Evolutionary conservation across 2,888 invertebrate genomes (phyloP).

Genomic region (Cenopis cana): DNA sequence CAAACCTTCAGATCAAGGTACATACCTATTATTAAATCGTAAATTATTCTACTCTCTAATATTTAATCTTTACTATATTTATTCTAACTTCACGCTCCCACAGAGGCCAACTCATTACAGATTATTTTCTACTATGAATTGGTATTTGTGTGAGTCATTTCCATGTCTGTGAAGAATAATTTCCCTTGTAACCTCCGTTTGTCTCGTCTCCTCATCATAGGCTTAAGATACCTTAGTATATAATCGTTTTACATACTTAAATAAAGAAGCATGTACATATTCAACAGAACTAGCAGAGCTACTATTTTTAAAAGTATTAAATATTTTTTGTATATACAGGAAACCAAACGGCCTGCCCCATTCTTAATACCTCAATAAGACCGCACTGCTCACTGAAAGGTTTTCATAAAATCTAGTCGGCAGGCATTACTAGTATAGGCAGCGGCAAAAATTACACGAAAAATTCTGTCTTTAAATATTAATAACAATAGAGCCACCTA

Average conservation of each 20-base stretch:
- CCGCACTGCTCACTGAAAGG: neutral
- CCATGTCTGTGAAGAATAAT: neutral
- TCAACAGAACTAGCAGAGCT: constrained; percentile 57
- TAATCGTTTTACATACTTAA: constrained; percentile 2
- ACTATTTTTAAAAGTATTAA: constrained; percentile 63
- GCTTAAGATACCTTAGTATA: constrained; percentile 4
- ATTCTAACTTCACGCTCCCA: constrained; percentile 16
- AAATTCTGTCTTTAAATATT: neutral
- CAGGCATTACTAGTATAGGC: neutral
- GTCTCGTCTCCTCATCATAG: constrained; percentile 14
- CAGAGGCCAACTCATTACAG: constrained; percentile 10
- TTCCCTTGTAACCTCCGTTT: neutral
- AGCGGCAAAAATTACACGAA: neutral
- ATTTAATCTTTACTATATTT: constrained; percentile 5
- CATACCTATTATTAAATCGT: constrained; percentile 9
- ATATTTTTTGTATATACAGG: constrained; percentile 58
- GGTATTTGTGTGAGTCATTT: constrained; percentile 13
- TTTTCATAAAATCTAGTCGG: neutral
- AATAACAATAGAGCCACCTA: too few relatives aligned
- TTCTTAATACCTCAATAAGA: constrained; percentile 28
- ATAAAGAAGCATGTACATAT: constrained; percentile 34
- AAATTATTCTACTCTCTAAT: constrained; percentile 12
- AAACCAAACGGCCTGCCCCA: constrained; percentile 20
- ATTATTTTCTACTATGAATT: neutral
- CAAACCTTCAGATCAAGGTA: constrained; percentile 30